Conservation (phyloP, 2,113 vertebrate species). For the Fregata magnificens region DNA sequence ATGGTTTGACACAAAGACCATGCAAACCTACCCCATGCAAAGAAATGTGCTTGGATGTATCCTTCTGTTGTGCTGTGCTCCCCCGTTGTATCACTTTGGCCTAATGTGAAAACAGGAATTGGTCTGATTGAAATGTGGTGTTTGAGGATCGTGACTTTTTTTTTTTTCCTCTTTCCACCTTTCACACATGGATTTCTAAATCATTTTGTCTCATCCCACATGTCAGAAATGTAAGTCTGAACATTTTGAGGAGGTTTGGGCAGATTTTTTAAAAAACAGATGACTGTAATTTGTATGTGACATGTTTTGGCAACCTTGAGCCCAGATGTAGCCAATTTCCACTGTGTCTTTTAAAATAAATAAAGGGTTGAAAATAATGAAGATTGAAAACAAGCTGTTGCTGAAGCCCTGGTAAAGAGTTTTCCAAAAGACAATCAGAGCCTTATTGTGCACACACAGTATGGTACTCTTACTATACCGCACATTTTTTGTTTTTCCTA, state of each 20-base stretch:
- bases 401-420: neutral
- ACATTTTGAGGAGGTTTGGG: neutral
- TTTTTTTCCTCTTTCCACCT: neutral
- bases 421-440: neutral
- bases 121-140: neutral
- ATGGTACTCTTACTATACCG: neutral
- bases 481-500: neutral
- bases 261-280: neutral
- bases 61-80: neutral
- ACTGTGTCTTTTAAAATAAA: neutral
- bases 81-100: neutral
- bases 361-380: neutral
- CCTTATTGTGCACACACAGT: neutral
- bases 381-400: neutral
- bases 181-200: neutral
- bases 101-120: neutral
- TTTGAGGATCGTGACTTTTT: neutral
- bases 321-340: neutral
- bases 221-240: neutral
- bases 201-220: neutral
- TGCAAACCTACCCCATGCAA: neutral
- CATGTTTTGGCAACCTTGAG: neutral
- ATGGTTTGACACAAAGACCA: neutral
- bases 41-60: neutral
- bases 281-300: neutral